Evolutionary conservation across 2,797 vertebrate species (phyloP), one percentile per base, ranked within the genome.

Genomic region (Poeciliopsis gracilis): DNA sequence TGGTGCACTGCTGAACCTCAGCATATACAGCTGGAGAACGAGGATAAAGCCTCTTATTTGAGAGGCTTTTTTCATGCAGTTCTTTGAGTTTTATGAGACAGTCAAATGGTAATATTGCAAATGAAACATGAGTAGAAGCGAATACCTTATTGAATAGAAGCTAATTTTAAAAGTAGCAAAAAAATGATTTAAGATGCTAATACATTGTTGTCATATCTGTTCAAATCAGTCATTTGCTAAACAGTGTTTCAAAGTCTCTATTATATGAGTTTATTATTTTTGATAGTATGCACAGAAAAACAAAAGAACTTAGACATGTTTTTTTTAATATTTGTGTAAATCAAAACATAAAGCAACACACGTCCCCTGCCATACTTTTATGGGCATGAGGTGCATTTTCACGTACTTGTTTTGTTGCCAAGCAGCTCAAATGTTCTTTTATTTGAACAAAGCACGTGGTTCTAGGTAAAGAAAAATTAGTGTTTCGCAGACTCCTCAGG

Each of bases 21-120:
- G 84, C 82, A 51, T 84, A 53, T 85, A 43, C 81, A 82, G 18
- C 83, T 77, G 81, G 80, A 89, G 75, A 49, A 72, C 82, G 55
- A 55, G 81, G 33, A 75, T 61, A 79, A 88, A 87, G 75, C 70
- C 86, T 84, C 79, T 80, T 55, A 91, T 79, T 75, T 75, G 36
- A 33, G 36, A 67, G 20, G 46, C 8, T 66, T 67, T 73, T 77
- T 43, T 67, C 49, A 15, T 30, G 33, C 4, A 80, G 63, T 70
- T 70, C 43, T 78, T 70, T 41, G 33, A 46, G 41, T 73, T 70
- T 76, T 72, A 33, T 61, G 4, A 45, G 57, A 72, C 69, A 20
- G 23, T 25, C 20, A 41, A 23, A 41, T 25, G 10, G 2, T 41
- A 67, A 67, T 12, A 4, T 45, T 69, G 41, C 41, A 69, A 69